These are phyloP conservation scores for Furcula furcula DNA, from an alignment of 2,888 invertebrate genomes.

Conservation along the genomic window DNA sequence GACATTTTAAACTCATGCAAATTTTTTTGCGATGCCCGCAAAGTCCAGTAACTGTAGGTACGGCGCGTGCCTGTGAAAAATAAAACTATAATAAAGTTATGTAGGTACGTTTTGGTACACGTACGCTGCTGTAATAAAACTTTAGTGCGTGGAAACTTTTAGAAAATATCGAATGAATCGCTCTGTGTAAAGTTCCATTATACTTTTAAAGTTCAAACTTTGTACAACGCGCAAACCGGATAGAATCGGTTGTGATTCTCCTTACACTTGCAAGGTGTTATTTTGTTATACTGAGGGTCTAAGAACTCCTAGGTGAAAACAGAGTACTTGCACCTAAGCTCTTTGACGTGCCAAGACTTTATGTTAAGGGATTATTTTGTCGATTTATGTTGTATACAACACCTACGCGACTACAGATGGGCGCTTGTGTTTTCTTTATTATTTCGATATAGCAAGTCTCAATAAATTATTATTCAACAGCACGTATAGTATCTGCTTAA, in stretches of 20 bases:
- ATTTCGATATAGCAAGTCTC: no score
- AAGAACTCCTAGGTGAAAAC: not conserved
- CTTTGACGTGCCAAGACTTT: not conserved
- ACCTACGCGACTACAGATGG: no score
- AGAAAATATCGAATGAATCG: conserved; percentile 7
- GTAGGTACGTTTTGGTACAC: conserved; percentile 11
- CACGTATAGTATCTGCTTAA: no score
- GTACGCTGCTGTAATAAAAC: conserved; percentile 26
- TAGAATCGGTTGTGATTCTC: not conserved
- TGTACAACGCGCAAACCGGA: conserved; percentile 15
- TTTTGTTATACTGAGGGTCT: not conserved
- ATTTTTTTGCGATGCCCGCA: conserved; percentile 6
- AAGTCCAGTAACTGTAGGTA: conserved; percentile 7
- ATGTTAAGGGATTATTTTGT: not conserved
- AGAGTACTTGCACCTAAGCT: not conserved
- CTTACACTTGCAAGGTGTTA: not conserved
- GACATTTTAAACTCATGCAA: conserved; percentile 3
- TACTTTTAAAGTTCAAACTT: conserved; percentile 6
- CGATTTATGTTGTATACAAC: no score
- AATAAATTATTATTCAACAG: no score
- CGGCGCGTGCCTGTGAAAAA: conserved; percentile 8
- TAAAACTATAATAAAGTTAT: conserved; percentile 24
- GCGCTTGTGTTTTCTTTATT: no score
- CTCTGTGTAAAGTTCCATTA: conserved; percentile 7
- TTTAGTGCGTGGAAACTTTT: conserved; percentile 23